Evolutionary conservation across 2,888 invertebrate species (phyloP).

Genomic region (Brenthis hecate): DNA sequence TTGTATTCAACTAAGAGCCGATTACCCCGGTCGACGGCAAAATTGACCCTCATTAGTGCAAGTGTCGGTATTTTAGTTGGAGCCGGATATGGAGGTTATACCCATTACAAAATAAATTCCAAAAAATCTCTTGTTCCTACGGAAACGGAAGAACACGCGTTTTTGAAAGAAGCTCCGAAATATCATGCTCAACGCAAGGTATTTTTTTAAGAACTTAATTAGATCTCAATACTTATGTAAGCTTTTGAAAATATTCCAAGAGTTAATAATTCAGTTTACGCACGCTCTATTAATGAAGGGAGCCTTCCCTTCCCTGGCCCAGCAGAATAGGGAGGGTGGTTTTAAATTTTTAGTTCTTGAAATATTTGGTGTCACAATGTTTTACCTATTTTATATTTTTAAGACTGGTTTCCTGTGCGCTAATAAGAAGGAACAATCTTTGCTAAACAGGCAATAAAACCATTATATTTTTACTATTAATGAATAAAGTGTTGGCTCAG

Average conservation of each 20-base stretch:
- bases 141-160: constrained; percentile 68
- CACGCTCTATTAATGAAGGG: no score
- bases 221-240: neutral
- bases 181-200: constrained; percentile 79
- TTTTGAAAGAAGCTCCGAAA: constrained; percentile 73
- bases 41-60: constrained; percentile 82
- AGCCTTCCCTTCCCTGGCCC: no score
- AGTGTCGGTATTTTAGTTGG: constrained; percentile 82
- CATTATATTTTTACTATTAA: no score
- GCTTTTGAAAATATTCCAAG: neutral
- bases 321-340: no score
- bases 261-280: no score
- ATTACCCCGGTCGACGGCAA: constrained; percentile 66
- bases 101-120: constrained; percentile 73
- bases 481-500: no score
- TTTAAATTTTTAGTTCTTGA: no score
- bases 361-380: no score
- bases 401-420: no score
- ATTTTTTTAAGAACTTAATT: constrained; percentile 41
- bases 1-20: constrained; percentile 66
- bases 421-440: no score
- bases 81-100: constrained; percentile 79
- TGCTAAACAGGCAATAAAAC: no score
- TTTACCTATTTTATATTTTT: no score
- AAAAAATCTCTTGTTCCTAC: constrained; percentile 54